Conservation (phyloP, 2,888 invertebrate species). For the Callyntrura sp. region DNA sequence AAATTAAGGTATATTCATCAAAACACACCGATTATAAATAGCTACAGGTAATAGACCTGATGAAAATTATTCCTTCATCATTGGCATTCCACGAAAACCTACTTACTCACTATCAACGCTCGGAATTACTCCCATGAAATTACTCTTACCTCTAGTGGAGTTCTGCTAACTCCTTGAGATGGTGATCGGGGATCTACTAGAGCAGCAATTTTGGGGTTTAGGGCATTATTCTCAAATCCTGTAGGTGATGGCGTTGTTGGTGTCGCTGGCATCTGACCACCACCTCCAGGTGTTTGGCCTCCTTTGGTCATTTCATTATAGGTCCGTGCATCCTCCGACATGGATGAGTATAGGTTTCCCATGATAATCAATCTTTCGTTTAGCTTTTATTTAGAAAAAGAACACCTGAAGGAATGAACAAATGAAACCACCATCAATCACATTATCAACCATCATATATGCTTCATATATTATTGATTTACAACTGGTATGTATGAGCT, state of each 20-base stretch:
- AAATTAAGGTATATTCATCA: not conserved
- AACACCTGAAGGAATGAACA: not conserved
- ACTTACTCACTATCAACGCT: not conserved
- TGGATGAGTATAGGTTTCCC: conserved; percentile 69
- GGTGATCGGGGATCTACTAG: conserved; percentile 81
- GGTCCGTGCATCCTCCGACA: conserved; percentile 43
- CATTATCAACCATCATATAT: too few relatives aligned
- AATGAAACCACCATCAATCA: not conserved
- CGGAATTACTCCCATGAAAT: not conserved
- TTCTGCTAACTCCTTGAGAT: conserved; percentile 79
- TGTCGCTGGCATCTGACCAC: not conserved
- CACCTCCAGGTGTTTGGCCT: conserved; percentile 32
- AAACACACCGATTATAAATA: not conserved
- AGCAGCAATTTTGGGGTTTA: conserved; percentile 48
- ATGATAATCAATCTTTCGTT: conserved; percentile 38
- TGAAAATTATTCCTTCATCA: not conserved
- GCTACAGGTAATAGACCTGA: not conserved
- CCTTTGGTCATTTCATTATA: conserved; percentile 51
- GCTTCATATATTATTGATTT: too few relatives aligned
- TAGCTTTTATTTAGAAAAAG: too few relatives aligned
- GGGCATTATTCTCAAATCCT: not conserved
- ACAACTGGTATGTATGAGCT: not conserved
- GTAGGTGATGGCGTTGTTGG: conserved; percentile 18
- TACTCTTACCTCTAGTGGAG: conserved; percentile 79
- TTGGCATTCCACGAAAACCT: not conserved